Conservation (phyloP, 1,140 invertebrate species). For the Polyergus mexicanus region DNA sequence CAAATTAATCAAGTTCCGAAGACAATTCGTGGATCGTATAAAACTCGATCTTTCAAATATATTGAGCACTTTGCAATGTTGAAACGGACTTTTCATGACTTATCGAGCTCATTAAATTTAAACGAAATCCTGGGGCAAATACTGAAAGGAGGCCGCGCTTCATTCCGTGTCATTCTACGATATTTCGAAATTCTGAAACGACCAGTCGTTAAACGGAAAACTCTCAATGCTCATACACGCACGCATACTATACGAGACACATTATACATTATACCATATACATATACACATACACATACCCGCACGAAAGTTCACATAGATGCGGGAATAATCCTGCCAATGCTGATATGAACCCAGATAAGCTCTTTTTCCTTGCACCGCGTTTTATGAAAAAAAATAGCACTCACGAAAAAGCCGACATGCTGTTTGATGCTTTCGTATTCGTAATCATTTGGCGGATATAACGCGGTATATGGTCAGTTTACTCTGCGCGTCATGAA, state of each 20-base stretch:
- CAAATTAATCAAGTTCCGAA: slow-evolving; percentile 13
- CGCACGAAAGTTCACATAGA: background rate
- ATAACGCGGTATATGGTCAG: slow-evolving; percentile 5
- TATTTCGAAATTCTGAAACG: slow-evolving; percentile 59
- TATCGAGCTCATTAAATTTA: slow-evolving; percentile 53
- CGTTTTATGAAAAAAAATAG: slow-evolving; percentile 44
- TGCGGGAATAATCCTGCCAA: background rate
- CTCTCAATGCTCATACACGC: background rate
- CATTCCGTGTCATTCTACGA: slow-evolving; percentile 4
- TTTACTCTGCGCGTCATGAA: slow-evolving; percentile 1
- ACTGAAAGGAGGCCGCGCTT: slow-evolving; percentile 7
- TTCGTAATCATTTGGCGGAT: slow-evolving; percentile 15
- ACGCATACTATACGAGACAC: background rate
- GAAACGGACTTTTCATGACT: slow-evolving; percentile 1
- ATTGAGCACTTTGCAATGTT: slow-evolving; percentile 14
- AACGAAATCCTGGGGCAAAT: slow-evolving; percentile 30
- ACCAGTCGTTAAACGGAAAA: slow-evolving; percentile 61
- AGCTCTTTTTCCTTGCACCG: slow-evolving; percentile 31
- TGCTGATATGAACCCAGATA: slow-evolving; percentile 21
- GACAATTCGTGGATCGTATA: background rate
- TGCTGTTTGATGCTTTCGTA: slow-evolving; percentile 1
- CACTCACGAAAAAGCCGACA: background rate
- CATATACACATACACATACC: background rate
- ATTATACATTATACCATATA: too few relatives aligned
- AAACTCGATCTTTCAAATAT: background rate